Evolutionary conservation across 2,797 vertebrate species (phyloP).

Genomic region (Prunella strophiata): DNA sequence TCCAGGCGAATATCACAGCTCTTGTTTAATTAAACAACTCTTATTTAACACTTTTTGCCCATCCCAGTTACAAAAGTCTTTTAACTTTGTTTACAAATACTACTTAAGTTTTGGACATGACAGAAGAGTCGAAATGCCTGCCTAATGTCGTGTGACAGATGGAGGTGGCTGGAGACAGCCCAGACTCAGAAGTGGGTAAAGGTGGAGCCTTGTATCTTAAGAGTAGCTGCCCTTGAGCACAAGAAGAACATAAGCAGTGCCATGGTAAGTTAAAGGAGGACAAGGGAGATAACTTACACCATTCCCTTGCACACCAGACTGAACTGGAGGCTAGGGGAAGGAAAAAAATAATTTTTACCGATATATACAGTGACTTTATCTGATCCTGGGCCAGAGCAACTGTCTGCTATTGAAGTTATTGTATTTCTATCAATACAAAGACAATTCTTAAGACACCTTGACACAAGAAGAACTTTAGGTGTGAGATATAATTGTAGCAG

Average conservation of each 20-base stretch:
- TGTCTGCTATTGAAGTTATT: not conserved
- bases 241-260: not conserved
- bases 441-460: not conserved
- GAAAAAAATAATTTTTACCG: not conserved
- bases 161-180: not conserved
- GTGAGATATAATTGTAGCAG: not conserved
- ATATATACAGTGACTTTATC: not conserved
- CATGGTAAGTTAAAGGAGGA: not conserved
- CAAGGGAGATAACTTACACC: not conserved
- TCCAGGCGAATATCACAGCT: not conserved
- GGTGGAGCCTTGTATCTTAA: not conserved
- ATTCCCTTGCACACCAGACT: not conserved
- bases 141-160: not conserved
- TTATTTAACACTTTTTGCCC: not conserved
- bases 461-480: not conserved
- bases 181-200: not conserved
- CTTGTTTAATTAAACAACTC: not conserved
- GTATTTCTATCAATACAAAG: not conserved
- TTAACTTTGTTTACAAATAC: not conserved
- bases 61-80: not conserved
- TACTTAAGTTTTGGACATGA: not conserved
- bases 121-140: not conserved
- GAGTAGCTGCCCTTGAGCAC: not conserved
- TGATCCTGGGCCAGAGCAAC: not conserved
- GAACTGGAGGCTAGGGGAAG: not conserved